These are phyloP conservation scores for Anguilla marmorata DNA, from an alignment of 2,797 vertebrate genomes.

Conservation along the genomic window DNA sequence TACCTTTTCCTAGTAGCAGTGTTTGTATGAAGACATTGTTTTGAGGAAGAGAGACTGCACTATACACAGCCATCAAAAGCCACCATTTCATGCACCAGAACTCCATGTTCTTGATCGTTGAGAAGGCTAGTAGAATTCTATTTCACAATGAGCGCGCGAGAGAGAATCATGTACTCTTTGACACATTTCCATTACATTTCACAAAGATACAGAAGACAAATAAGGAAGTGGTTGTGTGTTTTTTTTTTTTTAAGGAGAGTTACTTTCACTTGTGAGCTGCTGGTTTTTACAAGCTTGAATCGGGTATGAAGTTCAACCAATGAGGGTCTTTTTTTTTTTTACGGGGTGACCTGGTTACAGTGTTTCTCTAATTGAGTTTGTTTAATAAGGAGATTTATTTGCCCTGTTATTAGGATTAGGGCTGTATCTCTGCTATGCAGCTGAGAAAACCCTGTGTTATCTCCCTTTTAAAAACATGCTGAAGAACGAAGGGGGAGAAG, in stretches of 20 bases:
- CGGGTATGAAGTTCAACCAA: slow-evolving; percentile 30
- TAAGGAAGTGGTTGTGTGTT: background rate
- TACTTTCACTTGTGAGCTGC: slow-evolving; percentile 22
- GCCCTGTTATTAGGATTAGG: slow-evolving; percentile 25
- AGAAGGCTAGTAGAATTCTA: background rate
- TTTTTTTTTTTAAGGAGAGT: background rate
- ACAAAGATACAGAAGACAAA: slow-evolving; percentile 19
- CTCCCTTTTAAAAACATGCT: slow-evolving; percentile 10
- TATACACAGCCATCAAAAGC: slow-evolving; percentile 21
- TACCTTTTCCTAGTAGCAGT: background rate
- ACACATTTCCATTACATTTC: background rate
- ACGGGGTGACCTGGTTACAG: background rate
- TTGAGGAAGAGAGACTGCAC: slow-evolving; percentile 8
- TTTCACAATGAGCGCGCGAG: background rate
- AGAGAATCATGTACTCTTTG: background rate
- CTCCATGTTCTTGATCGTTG: background rate
- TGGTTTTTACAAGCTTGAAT: slow-evolving; percentile 11
- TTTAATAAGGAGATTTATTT: slow-evolving; percentile 4
- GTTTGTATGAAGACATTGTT: background rate
- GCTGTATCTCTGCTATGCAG: slow-evolving; percentile 29
- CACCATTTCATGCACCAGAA: background rate
- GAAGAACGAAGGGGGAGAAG: background rate
- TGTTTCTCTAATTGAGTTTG: slow-evolving; percentile 27
- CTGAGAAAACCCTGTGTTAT: background rate
- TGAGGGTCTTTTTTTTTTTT: background rate